Conservation (phyloP, 2,888 invertebrate species). For the Stenoptilia bipunctidactyla region DNA sequence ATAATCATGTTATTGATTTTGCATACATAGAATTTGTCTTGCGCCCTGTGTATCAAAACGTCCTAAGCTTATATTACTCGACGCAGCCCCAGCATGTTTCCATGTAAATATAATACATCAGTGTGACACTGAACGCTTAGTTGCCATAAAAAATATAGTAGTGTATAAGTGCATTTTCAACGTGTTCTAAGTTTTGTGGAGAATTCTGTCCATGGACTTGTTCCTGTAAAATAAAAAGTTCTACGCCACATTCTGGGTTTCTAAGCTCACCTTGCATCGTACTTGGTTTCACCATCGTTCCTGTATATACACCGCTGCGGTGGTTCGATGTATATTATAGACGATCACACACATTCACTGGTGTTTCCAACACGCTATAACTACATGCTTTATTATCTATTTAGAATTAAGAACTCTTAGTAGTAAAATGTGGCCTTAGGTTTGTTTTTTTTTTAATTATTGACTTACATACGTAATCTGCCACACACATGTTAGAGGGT, state of each 20-base stretch:
- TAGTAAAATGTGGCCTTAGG: constrained; percentile 65
- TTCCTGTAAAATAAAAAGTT: too few species aligned
- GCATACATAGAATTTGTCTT: background rate
- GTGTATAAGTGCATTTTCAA: constrained; percentile 36
- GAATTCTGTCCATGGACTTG: too few species aligned
- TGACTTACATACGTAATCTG: constrained; percentile 26
- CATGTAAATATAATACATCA: constrained; percentile 54
- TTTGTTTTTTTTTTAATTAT: constrained; percentile 37
- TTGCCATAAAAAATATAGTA: constrained; percentile 67
- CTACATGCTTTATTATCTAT: constrained; percentile 28
- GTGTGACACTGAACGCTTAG: constrained; percentile 61
- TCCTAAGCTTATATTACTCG: too few species aligned
- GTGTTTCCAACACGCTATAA: constrained; percentile 23
- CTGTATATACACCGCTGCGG: too few species aligned
- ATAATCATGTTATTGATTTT: background rate
- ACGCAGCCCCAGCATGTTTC: constrained; percentile 7
- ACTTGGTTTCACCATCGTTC: too few species aligned
- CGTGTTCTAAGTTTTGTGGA: constrained; percentile 26
- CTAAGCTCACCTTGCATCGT: too few species aligned
- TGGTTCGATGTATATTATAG: too few species aligned
- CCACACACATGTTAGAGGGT: background rate
- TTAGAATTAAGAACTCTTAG: constrained; percentile 42
- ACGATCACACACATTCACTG: too few species aligned
- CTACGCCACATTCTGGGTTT: too few species aligned
- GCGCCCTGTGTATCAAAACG: background rate